These are phyloP conservation scores for Pseudomyrmex dendroicus DNA, from an alignment of 1,140 invertebrate genomes.

Conservation along the genomic window DNA sequence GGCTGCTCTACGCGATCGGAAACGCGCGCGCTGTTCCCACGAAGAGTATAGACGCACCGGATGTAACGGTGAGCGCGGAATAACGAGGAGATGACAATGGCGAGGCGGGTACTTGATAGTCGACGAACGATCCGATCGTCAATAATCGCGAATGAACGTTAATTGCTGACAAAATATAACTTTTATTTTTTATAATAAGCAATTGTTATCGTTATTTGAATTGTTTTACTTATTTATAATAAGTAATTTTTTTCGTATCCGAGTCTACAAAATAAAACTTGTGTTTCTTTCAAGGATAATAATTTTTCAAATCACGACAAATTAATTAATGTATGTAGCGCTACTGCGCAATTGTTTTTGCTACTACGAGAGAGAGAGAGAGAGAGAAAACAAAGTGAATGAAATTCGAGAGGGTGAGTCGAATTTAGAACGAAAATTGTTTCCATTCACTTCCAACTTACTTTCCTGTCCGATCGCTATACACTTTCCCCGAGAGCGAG, in stretches of 20 bases:
- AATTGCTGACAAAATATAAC: not conserved
- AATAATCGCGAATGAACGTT: not conserved
- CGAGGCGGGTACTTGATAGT: not conserved
- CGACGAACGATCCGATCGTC: slow-evolving; percentile 8
- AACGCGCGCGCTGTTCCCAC: slow-evolving; percentile 28
- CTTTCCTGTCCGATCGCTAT: slow-evolving; percentile 22
- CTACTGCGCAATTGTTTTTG: no score
- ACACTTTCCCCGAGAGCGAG: slow-evolving; percentile 24
- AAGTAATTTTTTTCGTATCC: no score
- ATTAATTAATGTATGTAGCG: no score
- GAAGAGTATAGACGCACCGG: slow-evolving; percentile 21
- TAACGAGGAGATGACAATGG: slow-evolving; percentile 8
- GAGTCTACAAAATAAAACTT: no score
- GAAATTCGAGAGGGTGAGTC: slow-evolving; percentile 20
- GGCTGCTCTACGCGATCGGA: slow-evolving; percentile 32
- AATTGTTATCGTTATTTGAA: no score
- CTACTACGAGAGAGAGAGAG: no score
- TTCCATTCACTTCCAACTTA: slow-evolving; percentile 23
- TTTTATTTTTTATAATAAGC: no score
- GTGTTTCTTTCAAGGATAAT: no score
- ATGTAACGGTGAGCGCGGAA: slow-evolving; percentile 34
- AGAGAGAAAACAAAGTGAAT: not conserved
- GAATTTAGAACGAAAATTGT: slow-evolving; percentile 27
- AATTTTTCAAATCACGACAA: no score
- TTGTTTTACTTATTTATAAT: no score